Base-by-base conservation (phyloP, 2,888 invertebrate genomes). In the Stenoptilia bipunctidactyla region DNA sequence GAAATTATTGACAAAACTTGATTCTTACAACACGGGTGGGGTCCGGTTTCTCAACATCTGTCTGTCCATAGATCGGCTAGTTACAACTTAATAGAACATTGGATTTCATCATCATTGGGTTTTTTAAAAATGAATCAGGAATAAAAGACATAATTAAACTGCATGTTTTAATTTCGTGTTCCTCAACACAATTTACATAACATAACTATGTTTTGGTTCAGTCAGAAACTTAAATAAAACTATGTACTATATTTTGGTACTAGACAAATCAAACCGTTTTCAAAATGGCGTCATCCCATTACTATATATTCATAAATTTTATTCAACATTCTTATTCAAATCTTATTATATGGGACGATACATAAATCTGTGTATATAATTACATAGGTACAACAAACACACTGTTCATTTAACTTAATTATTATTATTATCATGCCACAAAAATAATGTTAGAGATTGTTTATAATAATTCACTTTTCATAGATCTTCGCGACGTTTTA, bases 181-280 rank as follows among this genome's bases (percentile, higher is more conserved):
- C n/a, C 12, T 30, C 30, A 30, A 30, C 30, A 30, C 30, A 12
- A n/a, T 77, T 75, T 76, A 66, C 59, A 58, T 70, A 74, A 76
- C 74, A 79, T 72, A 70, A 70, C 76, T 79, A 74, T 68, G 64
- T 72, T 83, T 83, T 83, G 80, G 82, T 80, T 83, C 82, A 83
- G 82, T 83, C 82, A 67, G 80, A 68, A 82, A 83, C 82, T 80
- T 83, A 83, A 76, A 68, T 14, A 34, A 64, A 76, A 75, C 69
- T 77, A 77, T 69, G 71, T 50, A 60, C 76, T 79, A 76, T 49
- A 61, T 72, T 75, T 76, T 80, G 80, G 79, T 82, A 79, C 61
- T 34, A 34, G 34, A 34, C 14, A 34, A 34, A 13, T 6, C 34
- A 14, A 34, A 14, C 4, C 13, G 2, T 12, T 2, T 13, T 12